Base-by-base conservation (phyloP, 2,113 vertebrate species). In the Oreochromis niloticus region DNA sequence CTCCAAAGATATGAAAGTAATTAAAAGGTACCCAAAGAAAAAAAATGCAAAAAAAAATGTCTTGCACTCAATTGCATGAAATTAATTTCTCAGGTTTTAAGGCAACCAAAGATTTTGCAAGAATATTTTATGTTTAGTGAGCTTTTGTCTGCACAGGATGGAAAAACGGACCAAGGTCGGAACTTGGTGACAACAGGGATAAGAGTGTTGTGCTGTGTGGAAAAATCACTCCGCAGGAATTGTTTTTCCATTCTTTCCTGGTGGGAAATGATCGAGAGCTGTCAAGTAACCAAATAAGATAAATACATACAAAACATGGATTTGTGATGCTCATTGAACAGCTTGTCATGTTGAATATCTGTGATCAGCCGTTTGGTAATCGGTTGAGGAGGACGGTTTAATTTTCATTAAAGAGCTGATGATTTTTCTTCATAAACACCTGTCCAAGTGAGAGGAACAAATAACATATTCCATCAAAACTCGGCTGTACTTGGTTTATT, bases 1-100 rank as follows among this genome's bases (percentile, higher is more conserved):
- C 85, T 85, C 89, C 52, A 86, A 89, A 89, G 11, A 73, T 9
- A 32, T 81, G 39, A 83, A 84, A 81, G 85, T 75, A 90, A 89
- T 91, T 84, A 79, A 88, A 88, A 86, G n/a, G 22, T n/a, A 9
- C 56, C 55, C 11, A 80, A 6, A 36, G 11, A 36, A 43, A 84
- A 80, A 80, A 90, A 83, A 81, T 73, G 3, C 30, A 32, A 27
- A 27, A 27, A 24, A 27, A 81, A 48, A 24, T 79, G 6, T 50
- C 32, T 19, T 81, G 34, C 11, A 22, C 14, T 82, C 55, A 16
- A 48, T 83, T 83, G 36, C 32, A 34, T 80, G 2, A 36, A 34
- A 56, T 68, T 81, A 68, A 85, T 57, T 80, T 14, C 16, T 34
- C 5, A 9, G 52, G 30, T 30, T 24, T 46, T 22, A 3, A 32